Conservation (phyloP, 2,888 invertebrate species). For the Exephanes ischioxanthus region DNA sequence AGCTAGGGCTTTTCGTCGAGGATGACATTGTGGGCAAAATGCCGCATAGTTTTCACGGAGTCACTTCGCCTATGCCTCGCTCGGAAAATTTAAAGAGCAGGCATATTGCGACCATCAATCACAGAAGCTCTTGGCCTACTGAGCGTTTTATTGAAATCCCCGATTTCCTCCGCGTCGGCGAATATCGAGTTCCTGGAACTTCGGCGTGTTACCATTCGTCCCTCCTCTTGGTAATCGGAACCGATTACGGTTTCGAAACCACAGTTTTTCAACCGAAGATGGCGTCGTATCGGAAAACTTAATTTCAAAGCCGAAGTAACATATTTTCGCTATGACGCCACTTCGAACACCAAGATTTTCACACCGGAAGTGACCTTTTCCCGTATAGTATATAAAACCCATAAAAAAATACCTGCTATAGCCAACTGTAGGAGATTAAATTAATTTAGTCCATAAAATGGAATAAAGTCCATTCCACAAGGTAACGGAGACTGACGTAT, state of each 20-base stretch:
- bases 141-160: background rate
- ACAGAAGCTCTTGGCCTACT: background rate
- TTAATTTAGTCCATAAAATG: too few relatives aligned
- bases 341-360: background rate
- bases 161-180: background rate
- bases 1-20: background rate
- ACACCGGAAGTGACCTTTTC: too few relatives aligned
- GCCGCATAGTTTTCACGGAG: constrained; percentile 15
- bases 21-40: background rate
- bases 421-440: too few relatives aligned
- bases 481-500: background rate
- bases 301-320: background rate
- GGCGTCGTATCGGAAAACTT: background rate
- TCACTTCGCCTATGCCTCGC: background rate
- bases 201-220: background rate
- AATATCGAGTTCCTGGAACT: constrained; percentile 3
- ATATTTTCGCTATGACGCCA: background rate
- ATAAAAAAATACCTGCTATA: too few relatives aligned
- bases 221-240: background rate
- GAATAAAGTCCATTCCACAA: too few relatives aligned
- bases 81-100: background rate
- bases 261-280: background rate
- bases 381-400: too few relatives aligned
- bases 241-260: background rate
- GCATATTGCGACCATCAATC: background rate